Base-by-base conservation (phyloP, 2,797 vertebrate species). In the Allobates femoralis region DNA sequence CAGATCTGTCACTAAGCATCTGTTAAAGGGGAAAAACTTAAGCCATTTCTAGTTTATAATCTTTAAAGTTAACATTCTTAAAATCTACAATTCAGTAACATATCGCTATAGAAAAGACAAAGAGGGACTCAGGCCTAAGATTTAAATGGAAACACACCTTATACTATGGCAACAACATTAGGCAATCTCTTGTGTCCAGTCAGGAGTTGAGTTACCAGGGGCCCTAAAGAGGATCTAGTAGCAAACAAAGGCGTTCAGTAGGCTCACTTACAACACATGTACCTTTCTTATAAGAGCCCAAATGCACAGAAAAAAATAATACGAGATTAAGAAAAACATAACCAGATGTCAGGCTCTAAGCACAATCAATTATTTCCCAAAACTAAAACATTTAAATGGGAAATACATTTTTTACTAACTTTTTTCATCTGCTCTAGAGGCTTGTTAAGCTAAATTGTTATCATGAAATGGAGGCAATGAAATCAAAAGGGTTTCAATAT, bases 281-380 rank as follows among this genome's bases (percentile, higher is more conserved):
- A 92, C 89, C 90, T 92, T 91, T 88, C 89, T 90, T 89, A 86
- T 83, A 88, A 91, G 90, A 89, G 89, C 92, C 91, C 92, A 50
- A 90, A 91, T 92, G 92, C 93, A 86, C 15, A 71, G 41, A 80
- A 73, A 90, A 46, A 71, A 91, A 92, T 92, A 92, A 74, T 74
- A 74, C 14, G 23, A 90, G 90, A 92, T 94, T 92, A 94, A 92
- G 93, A 89, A 89, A 92, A 69, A 85, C 92, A 94, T 94, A 92
- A 90, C 90, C 91, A 93, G 92, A 92, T 93, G 93, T 93, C 79
- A 81, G 41, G 60, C 62, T 81, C 92, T 94, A 92, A 92, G 92
- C 89, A 92, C 91, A 88, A 93, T 94, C 92, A 91, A 93, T 93
- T 94, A 89, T 92, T 92, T 91, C 91, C 91, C 91, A 91, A 91